phyloP scores from a whole-genome alignment of 2,888 invertebrate species.

The Hypomecis punctinalis region DNA sequence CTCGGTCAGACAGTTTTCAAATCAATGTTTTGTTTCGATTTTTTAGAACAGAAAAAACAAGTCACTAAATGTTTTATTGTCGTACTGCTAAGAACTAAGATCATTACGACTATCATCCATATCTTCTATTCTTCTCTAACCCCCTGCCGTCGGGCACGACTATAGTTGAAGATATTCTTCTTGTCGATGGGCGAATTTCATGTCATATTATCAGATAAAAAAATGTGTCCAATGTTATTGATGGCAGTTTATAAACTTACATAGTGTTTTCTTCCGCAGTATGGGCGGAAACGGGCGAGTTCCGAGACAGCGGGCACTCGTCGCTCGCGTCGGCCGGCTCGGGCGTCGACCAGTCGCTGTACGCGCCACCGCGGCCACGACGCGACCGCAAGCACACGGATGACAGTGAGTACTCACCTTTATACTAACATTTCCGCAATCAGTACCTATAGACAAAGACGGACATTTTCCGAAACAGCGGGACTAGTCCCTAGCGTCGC shows the following conservation, averaged over 20 bases:
- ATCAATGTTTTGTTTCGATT: no score
- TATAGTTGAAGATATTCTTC: no score
- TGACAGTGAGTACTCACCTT: slow-evolving; percentile 82
- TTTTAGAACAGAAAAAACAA: no score
- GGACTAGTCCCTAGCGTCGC: slow-evolving; percentile 88
- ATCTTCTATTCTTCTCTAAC: no score
- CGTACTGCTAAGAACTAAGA: no score
- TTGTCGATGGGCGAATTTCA: no score
- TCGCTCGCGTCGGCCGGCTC: slow-evolving; percentile 86
- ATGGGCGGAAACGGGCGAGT: slow-evolving; percentile 95
- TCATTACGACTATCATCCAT: no score
- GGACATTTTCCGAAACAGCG: slow-evolving; percentile 94
- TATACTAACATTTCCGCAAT: slow-evolving; percentile 17
- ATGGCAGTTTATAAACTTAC: slow-evolving; percentile 26
- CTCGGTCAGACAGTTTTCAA: no score
- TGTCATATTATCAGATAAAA: background rate
- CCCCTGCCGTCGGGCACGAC: no score
- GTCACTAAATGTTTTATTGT: no score
- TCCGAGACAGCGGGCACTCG: slow-evolving; percentile 92
- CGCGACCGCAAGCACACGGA: slow-evolving; percentile 89
- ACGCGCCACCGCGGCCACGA: slow-evolving; percentile 88
- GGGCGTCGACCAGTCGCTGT: slow-evolving; percentile 88
- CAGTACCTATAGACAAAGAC: no score
- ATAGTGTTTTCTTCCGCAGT: slow-evolving; percentile 85
- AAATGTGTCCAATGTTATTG: background rate